Conservation (phyloP, 2,888 invertebrate species). For the Amaurobius ferox region DNA sequence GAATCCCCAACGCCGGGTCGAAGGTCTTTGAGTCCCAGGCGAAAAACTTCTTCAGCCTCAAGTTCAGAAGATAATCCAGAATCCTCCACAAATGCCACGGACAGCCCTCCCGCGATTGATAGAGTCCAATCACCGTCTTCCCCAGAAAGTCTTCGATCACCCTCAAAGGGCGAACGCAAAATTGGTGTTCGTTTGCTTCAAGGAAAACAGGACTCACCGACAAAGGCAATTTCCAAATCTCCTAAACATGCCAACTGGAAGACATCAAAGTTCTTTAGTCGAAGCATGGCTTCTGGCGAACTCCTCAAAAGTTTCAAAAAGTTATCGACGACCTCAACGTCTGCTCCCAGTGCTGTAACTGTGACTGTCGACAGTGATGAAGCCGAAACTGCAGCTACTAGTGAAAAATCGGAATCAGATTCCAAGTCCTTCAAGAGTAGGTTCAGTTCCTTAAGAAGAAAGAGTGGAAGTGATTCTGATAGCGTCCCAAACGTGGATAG, state of each 20-base stretch:
- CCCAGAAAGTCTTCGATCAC: conserved; percentile 28
- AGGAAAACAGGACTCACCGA: conserved; percentile 5
- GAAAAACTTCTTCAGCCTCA: conserved; percentile 7
- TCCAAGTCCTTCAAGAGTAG: conserved; percentile 63
- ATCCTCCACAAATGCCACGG: background rate
- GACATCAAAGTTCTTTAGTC: conserved; percentile 69
- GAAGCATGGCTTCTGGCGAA: conserved; percentile 69
- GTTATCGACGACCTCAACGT: conserved; percentile 18
- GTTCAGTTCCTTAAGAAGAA: conserved; percentile 57
- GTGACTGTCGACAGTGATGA: background rate
- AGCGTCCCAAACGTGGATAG: conserved; percentile 61
- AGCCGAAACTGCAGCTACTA: background rate
- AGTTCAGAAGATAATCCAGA: background rate
- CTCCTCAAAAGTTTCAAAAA: conserved; percentile 65
- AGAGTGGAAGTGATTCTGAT: conserved; percentile 63
- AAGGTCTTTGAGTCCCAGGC: conserved; percentile 45
- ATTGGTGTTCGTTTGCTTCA: conserved; percentile 31
- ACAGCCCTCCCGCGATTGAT: background rate
- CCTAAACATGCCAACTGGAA: conserved; percentile 67
- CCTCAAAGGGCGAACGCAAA: conserved; percentile 33
- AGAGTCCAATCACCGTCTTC: conserved; percentile 18
- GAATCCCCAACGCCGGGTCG: conserved; percentile 42
- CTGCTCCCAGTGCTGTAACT: background rate
- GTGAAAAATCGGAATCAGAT: conserved; percentile 32
- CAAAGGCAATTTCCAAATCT: conserved; percentile 32